phyloP scores from a whole-genome alignment of 2,888 invertebrate genomes.

The Torymus aiolomorphi region DNA sequence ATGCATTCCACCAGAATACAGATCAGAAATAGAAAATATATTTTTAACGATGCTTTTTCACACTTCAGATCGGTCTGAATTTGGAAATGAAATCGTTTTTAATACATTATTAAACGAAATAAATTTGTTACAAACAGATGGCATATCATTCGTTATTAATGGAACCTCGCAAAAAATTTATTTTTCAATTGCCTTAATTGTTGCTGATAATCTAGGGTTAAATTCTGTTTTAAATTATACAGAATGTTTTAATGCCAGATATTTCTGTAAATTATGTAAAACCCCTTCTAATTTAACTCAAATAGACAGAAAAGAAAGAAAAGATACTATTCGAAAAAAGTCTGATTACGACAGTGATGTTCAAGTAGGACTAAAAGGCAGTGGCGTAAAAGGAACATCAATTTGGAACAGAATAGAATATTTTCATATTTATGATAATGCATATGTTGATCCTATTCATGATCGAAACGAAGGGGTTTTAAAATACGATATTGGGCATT shows the following conservation, averaged over 20 bases:
- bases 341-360: constrained; percentile 40
- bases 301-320: background rate
- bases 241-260: background rate
- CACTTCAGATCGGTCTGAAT: background rate
- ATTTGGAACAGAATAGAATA: constrained; percentile 24
- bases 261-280: constrained; percentile 17
- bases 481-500: background rate
- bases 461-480: constrained; percentile 12
- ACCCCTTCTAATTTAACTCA: background rate
- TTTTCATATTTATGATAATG: constrained; percentile 46
- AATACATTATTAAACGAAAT: background rate
- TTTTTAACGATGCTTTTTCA: constrained; percentile 7
- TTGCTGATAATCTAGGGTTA: background rate
- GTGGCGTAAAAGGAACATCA: constrained; percentile 46
- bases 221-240: background rate
- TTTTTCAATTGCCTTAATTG: background rate
- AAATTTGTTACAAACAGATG: constrained; percentile 5
- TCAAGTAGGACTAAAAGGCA: constrained; percentile 1
- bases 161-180: background rate
- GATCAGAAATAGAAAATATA: constrained; percentile 1
- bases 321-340: background rate
- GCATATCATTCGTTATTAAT: background rate
- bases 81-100: constrained; percentile 5
- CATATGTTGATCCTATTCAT: constrained; percentile 35
- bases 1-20: background rate